phyloP scores from a whole-genome alignment of 2,113 vertebrate species.

The Cathartes aura region DNA sequence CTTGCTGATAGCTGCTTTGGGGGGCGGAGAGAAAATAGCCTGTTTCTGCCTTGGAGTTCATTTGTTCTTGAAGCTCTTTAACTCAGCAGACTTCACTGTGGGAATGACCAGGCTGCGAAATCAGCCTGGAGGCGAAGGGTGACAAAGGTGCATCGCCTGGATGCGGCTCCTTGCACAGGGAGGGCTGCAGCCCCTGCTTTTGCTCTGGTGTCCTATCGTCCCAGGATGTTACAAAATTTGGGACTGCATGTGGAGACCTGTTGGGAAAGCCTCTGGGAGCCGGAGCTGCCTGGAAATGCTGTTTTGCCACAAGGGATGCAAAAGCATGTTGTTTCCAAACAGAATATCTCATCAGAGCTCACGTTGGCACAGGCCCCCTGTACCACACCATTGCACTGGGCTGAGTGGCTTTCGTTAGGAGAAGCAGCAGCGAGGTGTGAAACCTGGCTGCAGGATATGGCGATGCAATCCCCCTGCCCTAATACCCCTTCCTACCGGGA shows the following conservation, averaged over 20 bases:
- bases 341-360: not conserved
- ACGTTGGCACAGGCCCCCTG: not conserved
- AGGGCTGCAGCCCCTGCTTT: not conserved
- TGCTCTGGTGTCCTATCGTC: not conserved
- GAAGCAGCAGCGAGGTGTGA: not conserved
- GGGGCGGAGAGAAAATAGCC: not conserved
- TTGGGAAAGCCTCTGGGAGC: not conserved
- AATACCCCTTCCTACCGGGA: not conserved
- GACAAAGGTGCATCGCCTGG: not conserved
- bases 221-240: not conserved
- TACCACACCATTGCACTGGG: fast-evolving
- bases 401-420: not conserved
- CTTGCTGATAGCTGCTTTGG: not conserved
- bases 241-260: not conserved
- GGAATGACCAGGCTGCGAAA: not conserved
- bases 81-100: not conserved
- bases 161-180: fast-evolving
- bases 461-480: fast-evolving
- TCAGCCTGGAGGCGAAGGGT: not conserved
- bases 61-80: conserved; percentile 24
- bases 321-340: not conserved
- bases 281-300: not conserved
- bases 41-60: conserved; percentile 19
- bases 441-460: not conserved
- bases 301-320: not conserved